Conservation (phyloP, 2,888 invertebrate species). For the Tenthredo notha region DNA sequence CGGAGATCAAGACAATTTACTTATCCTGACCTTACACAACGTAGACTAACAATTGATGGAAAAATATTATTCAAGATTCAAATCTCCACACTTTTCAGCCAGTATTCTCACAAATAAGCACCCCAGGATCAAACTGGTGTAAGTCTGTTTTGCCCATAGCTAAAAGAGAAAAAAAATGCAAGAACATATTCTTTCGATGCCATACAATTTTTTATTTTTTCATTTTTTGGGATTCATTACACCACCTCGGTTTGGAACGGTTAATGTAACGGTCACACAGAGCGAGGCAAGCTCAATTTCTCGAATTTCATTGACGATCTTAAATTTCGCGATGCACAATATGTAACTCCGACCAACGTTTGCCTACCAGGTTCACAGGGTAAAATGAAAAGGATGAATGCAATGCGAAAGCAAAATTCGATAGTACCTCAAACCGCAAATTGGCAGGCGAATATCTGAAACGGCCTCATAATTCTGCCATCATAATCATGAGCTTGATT, state of each 20-base stretch:
- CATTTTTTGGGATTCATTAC: no score
- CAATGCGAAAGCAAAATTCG: background rate
- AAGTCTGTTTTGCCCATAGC: background rate
- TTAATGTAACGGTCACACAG: background rate
- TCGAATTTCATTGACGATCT: background rate
- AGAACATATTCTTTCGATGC: background rate
- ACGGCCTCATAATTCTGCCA: background rate
- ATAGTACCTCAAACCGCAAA: background rate
- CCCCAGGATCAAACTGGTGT: background rate
- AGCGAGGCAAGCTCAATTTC: background rate
- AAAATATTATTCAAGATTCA: background rate
- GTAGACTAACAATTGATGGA: slow-evolving; percentile 8
- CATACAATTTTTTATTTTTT: background rate
- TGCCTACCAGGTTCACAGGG: background rate
- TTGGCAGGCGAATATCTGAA: background rate
- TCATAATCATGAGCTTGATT: background rate
- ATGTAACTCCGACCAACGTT: background rate
- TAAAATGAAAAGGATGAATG: background rate
- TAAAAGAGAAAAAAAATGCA: background rate
- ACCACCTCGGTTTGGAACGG: no score
- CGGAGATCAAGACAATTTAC: slow-evolving; percentile 12
- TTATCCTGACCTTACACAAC: slow-evolving; percentile 19
- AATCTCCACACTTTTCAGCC: background rate
- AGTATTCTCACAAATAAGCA: background rate
- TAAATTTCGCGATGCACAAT: background rate